Percentiles rank a stretch among this genome's conserved stretches.
These are phyloP conservation scores for Cryptoleucopteryx plumbea DNA, from an alignment of 2,113 vertebrate genomes.

Conservation along the genomic window DNA sequence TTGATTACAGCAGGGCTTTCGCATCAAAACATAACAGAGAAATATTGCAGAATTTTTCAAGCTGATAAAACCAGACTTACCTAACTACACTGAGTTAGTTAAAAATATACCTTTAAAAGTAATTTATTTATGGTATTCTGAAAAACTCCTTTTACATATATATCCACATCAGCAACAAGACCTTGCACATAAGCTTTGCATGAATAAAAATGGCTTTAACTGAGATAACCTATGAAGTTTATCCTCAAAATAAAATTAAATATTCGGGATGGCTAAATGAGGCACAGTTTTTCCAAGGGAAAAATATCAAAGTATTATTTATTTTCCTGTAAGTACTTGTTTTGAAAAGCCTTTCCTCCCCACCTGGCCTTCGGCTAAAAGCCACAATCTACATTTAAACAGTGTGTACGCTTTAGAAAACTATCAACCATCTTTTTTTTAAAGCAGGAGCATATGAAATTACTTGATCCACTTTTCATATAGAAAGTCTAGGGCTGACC, in stretches of 20 bases:
- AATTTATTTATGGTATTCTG: constrained; percentile 11
- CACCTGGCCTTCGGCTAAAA: constrained; percentile 66
- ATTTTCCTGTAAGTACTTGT: constrained; percentile 73
- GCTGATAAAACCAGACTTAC: neutral
- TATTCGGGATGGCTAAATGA: constrained; percentile 49
- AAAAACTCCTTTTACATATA: neutral
- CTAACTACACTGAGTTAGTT: neutral
- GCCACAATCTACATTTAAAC: constrained; percentile 44
- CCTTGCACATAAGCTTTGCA: constrained; percentile 17
- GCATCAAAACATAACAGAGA: neutral
- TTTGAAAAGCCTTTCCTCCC: constrained; percentile 69
- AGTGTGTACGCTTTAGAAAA: constrained; percentile 24
- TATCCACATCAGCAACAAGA: constrained; percentile 23
- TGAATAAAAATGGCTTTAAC: constrained; percentile 57
- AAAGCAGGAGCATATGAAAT: constrained; percentile 43
- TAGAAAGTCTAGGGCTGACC: constrained; percentile 54
- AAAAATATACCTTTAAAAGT: constrained; percentile 6
- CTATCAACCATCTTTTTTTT: constrained; percentile 37
- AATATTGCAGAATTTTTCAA: neutral
- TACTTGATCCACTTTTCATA: constrained; percentile 61
- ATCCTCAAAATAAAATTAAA: constrained; percentile 44
- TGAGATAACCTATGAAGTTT: constrained; percentile 51
- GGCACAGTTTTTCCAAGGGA: constrained; percentile 56
- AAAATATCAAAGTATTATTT: constrained; percentile 75
- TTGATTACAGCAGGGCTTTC: neutral